A percentile compares a stretch with the other conserved stretches of the same genome.
Evolutionary conservation across 2,797 vertebrate species (phyloP).

Genomic region (Dendrocincla tyrannina): DNA sequence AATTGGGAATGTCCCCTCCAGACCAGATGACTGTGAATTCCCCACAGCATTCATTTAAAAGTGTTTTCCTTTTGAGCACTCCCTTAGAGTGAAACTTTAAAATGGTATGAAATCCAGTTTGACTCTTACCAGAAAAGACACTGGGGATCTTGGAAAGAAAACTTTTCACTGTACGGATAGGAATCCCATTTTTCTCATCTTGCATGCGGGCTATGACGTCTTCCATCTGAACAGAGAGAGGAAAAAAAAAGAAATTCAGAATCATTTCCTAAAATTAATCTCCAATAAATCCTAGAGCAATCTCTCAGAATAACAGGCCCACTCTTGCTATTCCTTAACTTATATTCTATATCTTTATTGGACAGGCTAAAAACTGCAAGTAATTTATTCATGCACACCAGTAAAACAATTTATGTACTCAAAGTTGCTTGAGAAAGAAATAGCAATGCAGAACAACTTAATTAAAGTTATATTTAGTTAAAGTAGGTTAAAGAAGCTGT

Average conservation of each 20-base stretch:
- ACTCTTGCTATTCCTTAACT: neutral
- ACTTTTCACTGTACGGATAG: conserved; percentile 97
- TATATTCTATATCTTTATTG: neutral
- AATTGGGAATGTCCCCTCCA: neutral
- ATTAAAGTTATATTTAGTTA: neutral
- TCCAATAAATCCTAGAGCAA: neutral
- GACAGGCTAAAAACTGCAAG: neutral
- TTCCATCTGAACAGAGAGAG: conserved; percentile 85
- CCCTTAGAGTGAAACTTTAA: neutral
- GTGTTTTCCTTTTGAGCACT: neutral
- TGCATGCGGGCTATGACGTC: conserved; percentile 97
- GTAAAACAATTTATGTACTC: neutral
- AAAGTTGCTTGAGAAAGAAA: neutral
- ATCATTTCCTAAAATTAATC: neutral
- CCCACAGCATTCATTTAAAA: neutral
- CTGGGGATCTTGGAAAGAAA: conserved; percentile 98
- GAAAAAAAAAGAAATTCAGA: neutral
- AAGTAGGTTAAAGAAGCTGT: neutral
- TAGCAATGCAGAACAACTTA: neutral
- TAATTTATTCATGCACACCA: neutral
- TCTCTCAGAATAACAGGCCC: neutral
- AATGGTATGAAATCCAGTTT: neutral
- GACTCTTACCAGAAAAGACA: conserved; percentile 93
- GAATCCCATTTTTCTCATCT: conserved; percentile 95
- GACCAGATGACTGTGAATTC: neutral